A percentile compares a stretch with the other conserved stretches of the same genome.
These are phyloP conservation scores for Leptatherina wallacei DNA, from an alignment of 2,797 vertebrate genomes.

Conservation along the genomic window DNA sequence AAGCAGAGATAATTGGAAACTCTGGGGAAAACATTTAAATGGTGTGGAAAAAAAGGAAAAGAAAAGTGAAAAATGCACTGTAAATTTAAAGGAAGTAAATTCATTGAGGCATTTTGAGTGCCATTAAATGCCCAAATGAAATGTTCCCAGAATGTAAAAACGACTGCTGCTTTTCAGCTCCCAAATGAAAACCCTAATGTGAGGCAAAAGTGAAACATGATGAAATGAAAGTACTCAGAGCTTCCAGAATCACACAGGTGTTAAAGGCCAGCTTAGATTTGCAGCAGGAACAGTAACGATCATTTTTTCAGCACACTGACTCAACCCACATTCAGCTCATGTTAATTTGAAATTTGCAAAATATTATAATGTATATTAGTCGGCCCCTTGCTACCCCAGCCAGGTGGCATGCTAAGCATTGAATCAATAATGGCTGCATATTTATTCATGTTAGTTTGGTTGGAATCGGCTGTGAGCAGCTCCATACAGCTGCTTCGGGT, in stretches of 20 bases:
- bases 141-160: conserved; percentile 15
- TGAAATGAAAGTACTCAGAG: conserved; percentile 25
- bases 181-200: conserved; percentile 1
- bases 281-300: background rate
- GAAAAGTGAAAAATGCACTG: conserved; percentile 28
- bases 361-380: background rate
- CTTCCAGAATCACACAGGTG: background rate
- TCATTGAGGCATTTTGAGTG: conserved; percentile 29
- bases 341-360: background rate
- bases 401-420: conserved; percentile 23
- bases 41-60: background rate
- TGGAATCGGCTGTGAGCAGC: conserved; percentile 37
- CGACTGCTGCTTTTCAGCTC: conserved; percentile 17
- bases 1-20: conserved; percentile 55
- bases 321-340: background rate
- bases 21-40: background rate
- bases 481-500: conserved; percentile 44
- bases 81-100: conserved; percentile 31
- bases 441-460: conserved; percentile 48
- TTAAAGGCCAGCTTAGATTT: background rate
- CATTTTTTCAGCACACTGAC: background rate
- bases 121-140: conserved; percentile 30
- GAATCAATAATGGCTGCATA: conserved; percentile 27
- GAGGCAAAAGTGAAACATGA: conserved; percentile 23
- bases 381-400: conserved; percentile 19